Evolutionary conservation across 53 echinoderm and acorn worm species (phyloP).

Genomic region (Hippasteria phrygiana): DNA sequence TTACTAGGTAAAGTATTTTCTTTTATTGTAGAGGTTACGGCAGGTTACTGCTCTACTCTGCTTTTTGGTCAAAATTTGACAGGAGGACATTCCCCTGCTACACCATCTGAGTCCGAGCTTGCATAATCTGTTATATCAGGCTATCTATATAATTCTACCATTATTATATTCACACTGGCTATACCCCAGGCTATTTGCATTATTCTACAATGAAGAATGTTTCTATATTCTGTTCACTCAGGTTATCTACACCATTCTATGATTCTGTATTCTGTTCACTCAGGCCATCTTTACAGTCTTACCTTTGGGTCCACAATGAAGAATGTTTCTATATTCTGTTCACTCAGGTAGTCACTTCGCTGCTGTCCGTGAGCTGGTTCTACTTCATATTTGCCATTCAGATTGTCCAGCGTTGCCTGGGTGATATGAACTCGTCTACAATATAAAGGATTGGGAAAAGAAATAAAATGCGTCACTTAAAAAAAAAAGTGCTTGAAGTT

Average conservation of each 20-base stretch:
- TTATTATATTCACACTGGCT: no score
- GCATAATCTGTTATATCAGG: no score
- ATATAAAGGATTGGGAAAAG: neutral
- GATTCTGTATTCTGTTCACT: neutral
- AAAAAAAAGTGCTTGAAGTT: neutral
- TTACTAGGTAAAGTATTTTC: no score
- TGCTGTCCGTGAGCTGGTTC: constrained; percentile 87
- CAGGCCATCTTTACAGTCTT: neutral
- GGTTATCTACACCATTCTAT: neutral
- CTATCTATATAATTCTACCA: no score
- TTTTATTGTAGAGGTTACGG: no score
- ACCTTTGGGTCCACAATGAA: constrained; percentile 87
- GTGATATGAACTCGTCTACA: constrained; percentile 95
- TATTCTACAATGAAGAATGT: neutral
- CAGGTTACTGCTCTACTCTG: no score
- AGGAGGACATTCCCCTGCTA: no score
- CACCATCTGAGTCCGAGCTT: no score
- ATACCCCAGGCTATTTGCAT: neutral
- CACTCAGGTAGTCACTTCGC: constrained; percentile 82
- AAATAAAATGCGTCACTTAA: neutral
- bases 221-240: neutral
- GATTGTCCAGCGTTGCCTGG: constrained; percentile 84
- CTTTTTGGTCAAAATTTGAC: no score
- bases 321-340: constrained; percentile 86
- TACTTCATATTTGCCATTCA: constrained; percentile 87